A percentile compares a stretch with the other conserved stretches of the same genome.
phyloP scores from a whole-genome alignment of 2,888 invertebrate species.

The Vanessa cardui region DNA sequence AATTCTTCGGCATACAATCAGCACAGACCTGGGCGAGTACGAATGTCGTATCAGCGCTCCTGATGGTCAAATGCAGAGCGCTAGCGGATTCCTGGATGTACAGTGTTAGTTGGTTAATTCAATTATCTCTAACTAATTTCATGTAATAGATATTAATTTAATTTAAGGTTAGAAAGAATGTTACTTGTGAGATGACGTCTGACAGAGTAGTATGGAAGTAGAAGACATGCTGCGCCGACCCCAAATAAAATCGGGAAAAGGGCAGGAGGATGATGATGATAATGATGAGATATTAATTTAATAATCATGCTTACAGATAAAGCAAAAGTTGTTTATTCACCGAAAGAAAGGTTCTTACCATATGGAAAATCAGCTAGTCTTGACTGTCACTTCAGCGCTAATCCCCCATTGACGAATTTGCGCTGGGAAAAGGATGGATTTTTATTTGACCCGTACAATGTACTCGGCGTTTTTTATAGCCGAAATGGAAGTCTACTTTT shows the following conservation, averaged over 20 bases:
- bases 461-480: constrained; percentile 92
- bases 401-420: constrained; percentile 93
- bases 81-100: constrained; percentile 94
- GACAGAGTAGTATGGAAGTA: no score
- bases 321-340: constrained; percentile 94
- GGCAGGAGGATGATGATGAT: no score
- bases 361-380: constrained; percentile 91
- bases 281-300: not conserved
- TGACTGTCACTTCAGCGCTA: constrained; percentile 95
- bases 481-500: constrained; percentile 93
- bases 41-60: constrained; percentile 91
- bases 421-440: constrained; percentile 97
- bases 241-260: no score
- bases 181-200: no score
- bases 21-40: constrained; percentile 94
- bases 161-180: no score
- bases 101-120: constrained; percentile 87
- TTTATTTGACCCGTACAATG: constrained; percentile 94
- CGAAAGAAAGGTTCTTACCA: constrained; percentile 92
- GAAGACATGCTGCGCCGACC: no score
- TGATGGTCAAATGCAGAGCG: constrained; percentile 89
- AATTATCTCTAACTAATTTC: not conserved
- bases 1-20: constrained; percentile 88
- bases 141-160: not conserved
- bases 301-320: constrained; percentile 85